Conservation (phyloP, 2,113 vertebrate species). For the Melanerpes formicivorus region DNA sequence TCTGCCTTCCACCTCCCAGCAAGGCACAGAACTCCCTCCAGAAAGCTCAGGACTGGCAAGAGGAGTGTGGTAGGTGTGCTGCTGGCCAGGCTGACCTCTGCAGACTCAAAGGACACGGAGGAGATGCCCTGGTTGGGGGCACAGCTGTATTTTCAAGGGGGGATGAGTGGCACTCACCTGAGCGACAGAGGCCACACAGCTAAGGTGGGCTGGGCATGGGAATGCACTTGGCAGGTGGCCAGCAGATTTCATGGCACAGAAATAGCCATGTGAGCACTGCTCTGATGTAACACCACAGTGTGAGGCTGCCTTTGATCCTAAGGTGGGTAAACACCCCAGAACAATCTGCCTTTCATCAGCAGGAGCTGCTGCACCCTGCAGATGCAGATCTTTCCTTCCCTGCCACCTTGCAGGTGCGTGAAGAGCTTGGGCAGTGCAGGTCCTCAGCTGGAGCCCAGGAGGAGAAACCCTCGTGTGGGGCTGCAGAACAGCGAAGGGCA, state of each 20-base stretch:
- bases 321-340: background rate
- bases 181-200: background rate
- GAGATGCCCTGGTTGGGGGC: accelerated
- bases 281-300: background rate
- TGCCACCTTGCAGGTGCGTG: background rate
- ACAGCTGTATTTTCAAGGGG: background rate
- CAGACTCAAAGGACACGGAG: background rate
- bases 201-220: background rate
- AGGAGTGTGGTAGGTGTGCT: background rate
- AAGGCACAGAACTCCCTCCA: background rate
- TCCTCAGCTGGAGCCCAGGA: background rate
- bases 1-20: background rate
- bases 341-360: background rate
- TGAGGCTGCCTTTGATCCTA: constrained; percentile 47
- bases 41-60: background rate
- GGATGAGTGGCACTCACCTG: background rate
- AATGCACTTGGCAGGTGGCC: background rate
- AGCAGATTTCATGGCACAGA: background rate
- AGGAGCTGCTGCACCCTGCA: background rate
- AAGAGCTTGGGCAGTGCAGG: background rate
- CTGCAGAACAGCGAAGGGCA: background rate
- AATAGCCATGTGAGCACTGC: background rate
- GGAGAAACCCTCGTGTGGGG: background rate
- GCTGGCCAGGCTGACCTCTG: background rate
- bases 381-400: background rate